Base-by-base conservation (phyloP, 1,140 invertebrate genomes). In the Calephelis nemesis region DNA sequence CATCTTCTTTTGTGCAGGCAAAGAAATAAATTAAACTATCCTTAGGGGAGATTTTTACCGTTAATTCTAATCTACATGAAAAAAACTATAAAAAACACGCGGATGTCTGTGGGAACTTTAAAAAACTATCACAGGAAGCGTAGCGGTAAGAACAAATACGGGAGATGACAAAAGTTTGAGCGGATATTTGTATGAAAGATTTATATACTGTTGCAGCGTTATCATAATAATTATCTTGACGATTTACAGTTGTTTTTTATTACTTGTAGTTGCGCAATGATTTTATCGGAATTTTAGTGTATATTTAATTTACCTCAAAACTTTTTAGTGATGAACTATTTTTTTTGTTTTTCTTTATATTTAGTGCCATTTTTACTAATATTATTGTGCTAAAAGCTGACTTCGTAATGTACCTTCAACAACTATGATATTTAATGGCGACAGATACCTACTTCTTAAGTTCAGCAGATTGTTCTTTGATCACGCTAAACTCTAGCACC, bases 21-120 rank as follows among this genome's bases (percentile, higher is more conserved):
- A 83, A 85, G 87, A 91, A 87, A 90, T 91, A 90, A 91, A 91
- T 91, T 90, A 88, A 85, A 88, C 79, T 84, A 88, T 88, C 83
- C 85, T 88, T 88, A 87, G 86, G 88, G 88, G 86, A 83, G 80
- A 84, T 81, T 85, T 87, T 88, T 89, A 91, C 88, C 88, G 88
- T 91, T 91, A 91, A 81, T 77, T 85, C 82, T 87, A 83, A 88
- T 88, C 78, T 87, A 78, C 78, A 84, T 82, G 70, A 78, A 83
- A 88, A 88, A 90, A 85, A 82, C 73, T 69, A 73, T 79, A 88
- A 87, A 89, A 91, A 87, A 81, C 78, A 71, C 75, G 70, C 68
- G 79, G 83, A 80, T 81, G 81, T 72, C 75, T 89, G 88, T 91
- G 88, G 88, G 88, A 89, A 89, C 82, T 72, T 80, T 79, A 84